Base-by-base conservation (phyloP, 2,888 invertebrate species). In the Harpalus rufipes region DNA sequence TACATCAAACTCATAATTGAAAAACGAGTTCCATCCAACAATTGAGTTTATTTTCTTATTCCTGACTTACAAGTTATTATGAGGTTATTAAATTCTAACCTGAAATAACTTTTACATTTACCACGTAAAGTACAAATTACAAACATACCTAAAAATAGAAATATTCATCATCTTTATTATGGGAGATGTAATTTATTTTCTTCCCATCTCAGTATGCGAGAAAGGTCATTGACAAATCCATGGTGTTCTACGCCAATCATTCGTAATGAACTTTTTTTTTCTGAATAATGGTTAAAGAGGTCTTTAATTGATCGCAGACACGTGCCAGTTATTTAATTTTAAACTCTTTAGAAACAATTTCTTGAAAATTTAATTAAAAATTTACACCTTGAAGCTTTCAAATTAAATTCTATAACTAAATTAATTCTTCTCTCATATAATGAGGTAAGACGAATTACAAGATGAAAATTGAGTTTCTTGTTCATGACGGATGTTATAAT, bases 51-150 rank as follows among this genome's bases (percentile, higher is more conserved):
- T 32, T 32, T 32, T 32, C 32, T 32, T 32, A 32, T 32, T 32
- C 32, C 5, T 32, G 5, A 51, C 44, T 12, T 51, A 51, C 44
- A 51, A 51, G 44, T 51, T 51, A 10, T 51, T 51, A 51, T 51
- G 44, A 51, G 44, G 44, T 51, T 51, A 51, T 51, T 51, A 51
- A 51, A 51, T 51, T 51, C 44, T 51, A 10, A 1, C 44, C 12
- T 51, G 44, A 51, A 59, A 16, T 59, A 59, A 59, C 59, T 59
- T 59, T 59, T 59, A 16, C 59, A 16, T 59, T 59, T 16, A 59
- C 18, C 14, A 59, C 59, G 14, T 59, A 16, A 14, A 51, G 44
- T 51, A 12, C 44, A 51, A 51, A 51, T 16, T 59, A 59, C 14
- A 59, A 56, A 1, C n/a, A 6, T 6, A 7, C 18, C 59, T 59